Conservation (phyloP, 2,888 invertebrate species). For the Ligdia adustata region DNA sequence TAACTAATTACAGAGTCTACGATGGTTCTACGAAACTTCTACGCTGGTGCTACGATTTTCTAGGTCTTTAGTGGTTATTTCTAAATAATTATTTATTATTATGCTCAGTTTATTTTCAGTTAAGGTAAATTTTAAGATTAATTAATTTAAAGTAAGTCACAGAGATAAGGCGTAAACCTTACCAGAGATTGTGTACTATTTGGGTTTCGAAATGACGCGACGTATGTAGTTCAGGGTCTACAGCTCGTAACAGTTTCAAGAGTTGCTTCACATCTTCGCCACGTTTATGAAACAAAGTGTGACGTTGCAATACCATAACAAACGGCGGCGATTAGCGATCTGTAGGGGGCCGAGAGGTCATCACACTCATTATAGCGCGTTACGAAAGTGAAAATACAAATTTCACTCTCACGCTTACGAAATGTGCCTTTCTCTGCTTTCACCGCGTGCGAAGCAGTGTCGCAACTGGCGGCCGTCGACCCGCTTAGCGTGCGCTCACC, state of each 20-base stretch:
- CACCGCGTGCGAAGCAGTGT: conserved; percentile 63
- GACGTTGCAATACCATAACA: conserved; percentile 1
- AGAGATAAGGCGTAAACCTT: no score
- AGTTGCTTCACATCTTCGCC: conserved; percentile 8
- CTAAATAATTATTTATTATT: no score
- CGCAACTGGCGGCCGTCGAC: conserved; percentile 85
- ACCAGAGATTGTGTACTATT: no score
- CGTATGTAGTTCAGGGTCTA: conserved; percentile 12
- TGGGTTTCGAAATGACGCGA: conserved; percentile 2
- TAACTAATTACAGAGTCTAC: conserved; percentile 26
- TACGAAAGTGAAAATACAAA: conserved; percentile 81
- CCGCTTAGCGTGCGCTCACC: conserved; percentile 88
- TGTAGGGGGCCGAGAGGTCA: conserved; percentile 43
- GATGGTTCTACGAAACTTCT: conserved; percentile 28
- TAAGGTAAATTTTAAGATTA: no score
- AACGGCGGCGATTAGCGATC: background rate
- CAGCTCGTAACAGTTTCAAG: background rate
- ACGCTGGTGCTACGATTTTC: conserved; percentile 12
- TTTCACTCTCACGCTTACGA: conserved; percentile 83
- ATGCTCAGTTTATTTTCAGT: no score
- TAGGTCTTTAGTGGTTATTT: background rate
- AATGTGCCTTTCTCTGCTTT: conserved; percentile 83
- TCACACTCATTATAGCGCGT: conserved; percentile 69
- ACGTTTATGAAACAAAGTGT: background rate
- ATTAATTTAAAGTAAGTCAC: no score